Evolutionary conservation across 2,113 vertebrate genomes (phyloP), one percentile per base, ranked within the genome.

Genomic region (Ardeotis arabs): DNA sequence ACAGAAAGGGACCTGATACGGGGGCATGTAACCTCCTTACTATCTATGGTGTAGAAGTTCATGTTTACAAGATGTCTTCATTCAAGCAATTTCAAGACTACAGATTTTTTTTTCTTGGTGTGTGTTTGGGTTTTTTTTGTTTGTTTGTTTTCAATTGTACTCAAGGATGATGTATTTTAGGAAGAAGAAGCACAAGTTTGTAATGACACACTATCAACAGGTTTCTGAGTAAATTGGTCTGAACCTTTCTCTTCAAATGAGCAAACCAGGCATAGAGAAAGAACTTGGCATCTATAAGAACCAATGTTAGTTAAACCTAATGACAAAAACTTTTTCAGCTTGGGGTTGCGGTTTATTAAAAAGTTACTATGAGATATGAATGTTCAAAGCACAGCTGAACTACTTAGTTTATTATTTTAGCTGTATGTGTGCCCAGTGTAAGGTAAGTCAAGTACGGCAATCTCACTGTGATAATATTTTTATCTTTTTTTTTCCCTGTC

Each of bases 21-120:
- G 20, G 17, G 10, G 3, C 1, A 1, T 13, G 8, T 33, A 29
- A 33, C 23, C 19, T 84, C 5, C 1, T 31, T 28, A 29, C 37
- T 33, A 4, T 7, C 33, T 23, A 14, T 22, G 17, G 10, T 22
- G 20, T 41, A 58, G 68, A 56, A 58, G 16, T 5, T 73, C 7
- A 3, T 29, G 35, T 33, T 68, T 52, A 47, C 24, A 47, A 39
- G 27, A 41, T 23, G 9, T 50, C 9, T 12, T 31, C 67, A 62
- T 35, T 59, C 12, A 29, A 44, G 33, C 3, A 62, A 68, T 56
- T 73, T 13, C 52, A 39, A 45, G 7, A 52, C 4, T 63, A 37
- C 2, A 41, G 5, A 3, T 35, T 79, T 59, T 29, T 59, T 29
- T 23, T 10, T 21, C 7, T 12, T 29, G 41, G 41, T 39, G 39